Evolutionary conservation across 2,797 vertebrate genomes (phyloP).

Genomic region (Antrozous pallidus): DNA sequence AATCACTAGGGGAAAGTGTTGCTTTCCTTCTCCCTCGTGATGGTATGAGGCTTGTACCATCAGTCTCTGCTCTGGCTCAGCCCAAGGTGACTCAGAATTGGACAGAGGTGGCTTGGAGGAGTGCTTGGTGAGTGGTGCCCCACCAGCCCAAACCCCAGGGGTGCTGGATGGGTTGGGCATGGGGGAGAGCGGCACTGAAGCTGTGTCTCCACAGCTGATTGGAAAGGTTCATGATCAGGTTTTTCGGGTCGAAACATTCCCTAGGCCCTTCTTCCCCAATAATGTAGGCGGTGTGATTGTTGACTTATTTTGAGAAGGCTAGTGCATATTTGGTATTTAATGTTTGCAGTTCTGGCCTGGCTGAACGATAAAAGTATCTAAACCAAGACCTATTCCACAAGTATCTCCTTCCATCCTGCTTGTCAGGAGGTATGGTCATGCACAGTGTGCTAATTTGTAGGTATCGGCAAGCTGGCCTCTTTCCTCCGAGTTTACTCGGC

Average conservation of each 20-base stretch:
- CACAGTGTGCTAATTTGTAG: background rate
- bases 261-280: too few relatives aligned
- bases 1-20: constrained; percentile 57
- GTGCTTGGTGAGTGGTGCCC: background rate
- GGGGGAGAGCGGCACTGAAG: too few relatives aligned
- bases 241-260: background rate
- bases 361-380: background rate
- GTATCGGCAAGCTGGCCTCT: background rate
- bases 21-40: background rate
- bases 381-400: background rate
- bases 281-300: background rate
- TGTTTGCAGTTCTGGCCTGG: background rate
- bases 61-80: background rate
- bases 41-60: background rate
- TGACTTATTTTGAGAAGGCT: background rate
- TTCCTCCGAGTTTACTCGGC: background rate
- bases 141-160: background rate
- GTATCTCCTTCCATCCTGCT: background rate
- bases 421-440: background rate
- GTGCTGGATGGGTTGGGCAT: background rate
- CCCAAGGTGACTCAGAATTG: background rate
- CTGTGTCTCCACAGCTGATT: background rate
- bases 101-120: background rate
- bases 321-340: background rate
- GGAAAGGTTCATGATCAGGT: background rate